A percentile compares a stretch with the other conserved stretches of the same genome.
These are phyloP conservation scores for Yponomeuta malinellus DNA, from an alignment of 2,888 invertebrate species.

Conservation along the genomic window DNA sequence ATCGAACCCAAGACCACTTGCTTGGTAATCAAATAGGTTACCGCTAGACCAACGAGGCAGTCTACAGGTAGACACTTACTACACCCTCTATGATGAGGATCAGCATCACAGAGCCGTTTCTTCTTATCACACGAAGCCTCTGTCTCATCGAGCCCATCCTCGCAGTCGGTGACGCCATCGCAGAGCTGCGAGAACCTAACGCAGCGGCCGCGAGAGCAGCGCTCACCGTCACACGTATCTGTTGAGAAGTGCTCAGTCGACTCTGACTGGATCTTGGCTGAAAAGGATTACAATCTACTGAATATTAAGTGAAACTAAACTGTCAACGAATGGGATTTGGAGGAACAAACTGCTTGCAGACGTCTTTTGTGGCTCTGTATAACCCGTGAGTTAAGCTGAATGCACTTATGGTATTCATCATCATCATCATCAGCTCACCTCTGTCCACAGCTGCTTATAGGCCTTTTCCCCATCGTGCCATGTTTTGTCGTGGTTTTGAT, in stretches of 20 bases:
- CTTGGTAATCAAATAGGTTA: no score
- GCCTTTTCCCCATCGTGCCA: no score
- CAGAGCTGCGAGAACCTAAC: conserved; percentile 76
- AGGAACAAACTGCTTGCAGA: no score
- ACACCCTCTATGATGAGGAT: conserved; percentile 53
- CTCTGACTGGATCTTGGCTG: conserved; percentile 24
- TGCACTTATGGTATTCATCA: no score
- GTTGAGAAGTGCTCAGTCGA: conserved; percentile 23
- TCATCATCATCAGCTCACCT: no score
- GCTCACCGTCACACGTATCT: conserved; percentile 73
- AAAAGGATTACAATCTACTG: conserved; percentile 1
- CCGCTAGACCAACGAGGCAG: background rate
- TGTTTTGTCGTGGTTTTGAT: no score
- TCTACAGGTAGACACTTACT: conserved; percentile 33
- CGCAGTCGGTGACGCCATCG: conserved; percentile 81
- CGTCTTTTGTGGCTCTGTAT: no score
- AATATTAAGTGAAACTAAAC: no score
- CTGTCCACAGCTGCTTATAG: no score
- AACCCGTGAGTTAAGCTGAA: no score
- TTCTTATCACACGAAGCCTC: conserved; percentile 58
- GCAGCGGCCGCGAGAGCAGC: conserved; percentile 84
- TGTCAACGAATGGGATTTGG: no score
- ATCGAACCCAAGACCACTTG: no score
- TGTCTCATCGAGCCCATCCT: conserved; percentile 81
- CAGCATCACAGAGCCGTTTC: conserved; percentile 35